phyloP scores from a whole-genome alignment of 2,797 vertebrate species.

The Chloroceryle inda region DNA sequence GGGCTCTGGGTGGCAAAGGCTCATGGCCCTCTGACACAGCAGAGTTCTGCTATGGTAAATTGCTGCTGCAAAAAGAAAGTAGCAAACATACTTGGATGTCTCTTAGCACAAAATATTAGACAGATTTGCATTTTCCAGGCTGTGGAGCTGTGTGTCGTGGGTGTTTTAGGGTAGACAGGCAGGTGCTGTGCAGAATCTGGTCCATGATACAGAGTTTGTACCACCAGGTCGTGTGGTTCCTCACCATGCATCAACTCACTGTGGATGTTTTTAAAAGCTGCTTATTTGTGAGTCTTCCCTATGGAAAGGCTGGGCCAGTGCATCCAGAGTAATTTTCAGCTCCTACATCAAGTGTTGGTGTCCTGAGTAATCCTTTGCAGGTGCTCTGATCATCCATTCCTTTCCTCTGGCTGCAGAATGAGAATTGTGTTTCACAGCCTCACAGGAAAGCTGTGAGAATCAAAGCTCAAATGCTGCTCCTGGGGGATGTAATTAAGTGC shows the following conservation, averaged over 20 bases:
- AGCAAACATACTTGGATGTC: background rate
- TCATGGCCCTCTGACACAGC: background rate
- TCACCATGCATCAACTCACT: rapidly evolving
- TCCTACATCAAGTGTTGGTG: background rate
- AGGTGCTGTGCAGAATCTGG: background rate
- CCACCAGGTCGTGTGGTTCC: background rate
- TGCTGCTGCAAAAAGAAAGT: background rate
- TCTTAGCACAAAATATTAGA: background rate
- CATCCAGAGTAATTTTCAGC: background rate
- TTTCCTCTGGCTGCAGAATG: background rate
- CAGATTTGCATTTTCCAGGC: background rate
- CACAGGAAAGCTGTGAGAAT: background rate
- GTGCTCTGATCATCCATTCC: background rate
- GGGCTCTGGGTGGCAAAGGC: background rate
- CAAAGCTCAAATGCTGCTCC: background rate
- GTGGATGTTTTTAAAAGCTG: background rate
- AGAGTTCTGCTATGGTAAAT: background rate
- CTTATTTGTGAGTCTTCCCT: background rate
- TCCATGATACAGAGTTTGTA: background rate
- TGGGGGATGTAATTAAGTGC: background rate
- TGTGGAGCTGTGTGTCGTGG: background rate
- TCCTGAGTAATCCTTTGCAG: background rate
- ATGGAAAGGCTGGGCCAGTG: rapidly evolving
- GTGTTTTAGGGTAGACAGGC: background rate
- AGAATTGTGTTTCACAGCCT: background rate